Conservation (phyloP, 2,888 invertebrate species). For the Seira ritae region DNA sequence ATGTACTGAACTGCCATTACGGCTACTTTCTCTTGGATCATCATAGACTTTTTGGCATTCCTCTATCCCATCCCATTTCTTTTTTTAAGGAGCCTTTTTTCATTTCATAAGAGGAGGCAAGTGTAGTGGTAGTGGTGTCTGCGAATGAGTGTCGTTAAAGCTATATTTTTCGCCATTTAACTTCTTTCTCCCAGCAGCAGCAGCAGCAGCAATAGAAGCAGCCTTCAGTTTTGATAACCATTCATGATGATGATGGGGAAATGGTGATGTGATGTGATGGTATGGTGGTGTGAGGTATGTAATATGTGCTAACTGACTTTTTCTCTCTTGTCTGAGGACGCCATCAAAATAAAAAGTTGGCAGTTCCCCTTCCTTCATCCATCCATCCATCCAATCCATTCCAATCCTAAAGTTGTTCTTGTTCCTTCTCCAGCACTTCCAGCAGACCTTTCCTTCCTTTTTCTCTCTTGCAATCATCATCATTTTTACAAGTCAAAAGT, state of each 20-base stretch:
- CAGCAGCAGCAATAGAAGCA: too few species aligned
- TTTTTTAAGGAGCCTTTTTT: too few species aligned
- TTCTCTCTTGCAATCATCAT: slow-evolving; percentile 14
- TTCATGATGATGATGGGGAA: background rate
- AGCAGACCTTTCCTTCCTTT: background rate
- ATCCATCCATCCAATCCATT: background rate
- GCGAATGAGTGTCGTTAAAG: background rate
- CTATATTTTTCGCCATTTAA: slow-evolving; percentile 10
- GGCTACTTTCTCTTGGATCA: too few species aligned
- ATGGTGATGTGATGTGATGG: background rate
- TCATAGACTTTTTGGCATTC: too few species aligned
- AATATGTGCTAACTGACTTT: slow-evolving; percentile 50
- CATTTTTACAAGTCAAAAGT: slow-evolving; percentile 13
- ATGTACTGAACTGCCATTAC: too few species aligned
- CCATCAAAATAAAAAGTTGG: slow-evolving; percentile 54
- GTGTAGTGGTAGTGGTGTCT: too few species aligned
- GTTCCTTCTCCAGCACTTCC: background rate
- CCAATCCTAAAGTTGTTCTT: background rate
- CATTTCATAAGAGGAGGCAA: too few species aligned
- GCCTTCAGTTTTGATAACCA: slow-evolving; percentile 7
- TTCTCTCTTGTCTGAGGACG: slow-evolving; percentile 41
- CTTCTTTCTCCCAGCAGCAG: background rate
- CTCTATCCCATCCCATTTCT: too few species aligned
- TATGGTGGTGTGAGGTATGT: slow-evolving; percentile 42
- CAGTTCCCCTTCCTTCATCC: slow-evolving; percentile 29